Base-by-base conservation (phyloP, 2,113 vertebrate genomes). In the Aphelocoma coerulescens region DNA sequence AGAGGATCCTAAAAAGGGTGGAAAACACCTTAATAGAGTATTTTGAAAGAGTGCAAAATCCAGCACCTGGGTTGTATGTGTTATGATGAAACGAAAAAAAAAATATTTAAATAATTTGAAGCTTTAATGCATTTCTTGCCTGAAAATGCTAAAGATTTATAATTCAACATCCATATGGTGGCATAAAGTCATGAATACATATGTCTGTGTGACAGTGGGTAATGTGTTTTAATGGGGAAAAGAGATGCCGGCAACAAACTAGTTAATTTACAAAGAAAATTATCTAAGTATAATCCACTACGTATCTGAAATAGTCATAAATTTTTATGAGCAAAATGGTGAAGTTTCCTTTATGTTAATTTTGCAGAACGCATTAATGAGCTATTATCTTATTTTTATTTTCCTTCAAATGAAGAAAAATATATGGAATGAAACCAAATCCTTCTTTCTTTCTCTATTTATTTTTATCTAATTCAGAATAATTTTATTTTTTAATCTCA, bases 291-390 rank as follows among this genome's bases (percentile, higher is more conserved):
- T 35, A 57, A 3, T 28, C 10, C 4, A 35, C 8, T 35, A 27
- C 1, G 5, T 67, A 26, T 7, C 7, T 62, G 16, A 62, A 73
- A 66, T 18, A 57, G 4, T 8, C 7, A 41, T 8, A 44, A 21
- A 5, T 32, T 72, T 81, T 51, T 84, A 8, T 51, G 7, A 68
- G 8, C 41, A 7, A 37, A 88, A 59, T 43, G 0, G 2, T 10
- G 16, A 72, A 0, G 0, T 65, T 69, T 73, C 2, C 4, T 69
- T 71, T 37, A 23, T 1, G 0, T 35, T 58, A 67, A 33, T 84
- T 51, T 55, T 54, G 5, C 22, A 72, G 24, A 83, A 67, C 3
- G 67, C 3, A 1, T 19, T 33, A 61, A 35, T 28, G 5, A 55
- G 1, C 46, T 74, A 19, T 27, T 55, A 52, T 54, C 11, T 43